These are phyloP conservation scores for Spheniscus humboldti DNA, from an alignment of 2,797 vertebrate genomes.

Conservation along the genomic window DNA sequence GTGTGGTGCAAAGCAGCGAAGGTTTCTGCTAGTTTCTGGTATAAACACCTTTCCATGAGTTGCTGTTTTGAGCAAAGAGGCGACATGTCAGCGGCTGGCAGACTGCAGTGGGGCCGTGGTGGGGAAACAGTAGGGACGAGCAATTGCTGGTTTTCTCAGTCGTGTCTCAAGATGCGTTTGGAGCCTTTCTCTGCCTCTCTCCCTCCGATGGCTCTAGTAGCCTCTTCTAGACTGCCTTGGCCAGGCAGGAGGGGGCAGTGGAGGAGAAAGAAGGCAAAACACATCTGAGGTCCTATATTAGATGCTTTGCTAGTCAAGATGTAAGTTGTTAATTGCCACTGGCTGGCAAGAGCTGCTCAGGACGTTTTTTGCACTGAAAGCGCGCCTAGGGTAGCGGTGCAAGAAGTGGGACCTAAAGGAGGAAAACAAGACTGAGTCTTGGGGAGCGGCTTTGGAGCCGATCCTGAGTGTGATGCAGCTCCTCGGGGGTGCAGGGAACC, in stretches of 20 bases:
- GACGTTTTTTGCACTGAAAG: background rate
- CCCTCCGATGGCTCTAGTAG: background rate
- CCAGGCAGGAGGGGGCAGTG: background rate
- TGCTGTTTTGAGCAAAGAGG: background rate
- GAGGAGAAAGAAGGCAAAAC: background rate
- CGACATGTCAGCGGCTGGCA: background rate
- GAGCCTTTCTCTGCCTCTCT: background rate
- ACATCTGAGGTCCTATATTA: background rate
- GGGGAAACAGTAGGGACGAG: background rate
- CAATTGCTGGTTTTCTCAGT: background rate
- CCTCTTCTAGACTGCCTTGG: background rate
- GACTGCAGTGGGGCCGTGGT: background rate
- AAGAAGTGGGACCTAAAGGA: background rate
- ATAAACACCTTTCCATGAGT: background rate
- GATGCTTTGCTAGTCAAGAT: background rate
- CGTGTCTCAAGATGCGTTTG: background rate
- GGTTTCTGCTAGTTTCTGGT: background rate
- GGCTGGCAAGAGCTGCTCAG: background rate
- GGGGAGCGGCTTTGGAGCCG: background rate
- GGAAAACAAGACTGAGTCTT: background rate
- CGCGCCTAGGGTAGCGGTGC: fast-evolving
- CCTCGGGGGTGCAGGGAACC: background rate
- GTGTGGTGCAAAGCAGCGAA: fast-evolving
- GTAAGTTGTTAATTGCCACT: background rate
- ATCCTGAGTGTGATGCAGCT: fast-evolving